Conservation (phyloP, 2,888 invertebrate genomes). For the Steinernema hermaphroditum region DNA sequence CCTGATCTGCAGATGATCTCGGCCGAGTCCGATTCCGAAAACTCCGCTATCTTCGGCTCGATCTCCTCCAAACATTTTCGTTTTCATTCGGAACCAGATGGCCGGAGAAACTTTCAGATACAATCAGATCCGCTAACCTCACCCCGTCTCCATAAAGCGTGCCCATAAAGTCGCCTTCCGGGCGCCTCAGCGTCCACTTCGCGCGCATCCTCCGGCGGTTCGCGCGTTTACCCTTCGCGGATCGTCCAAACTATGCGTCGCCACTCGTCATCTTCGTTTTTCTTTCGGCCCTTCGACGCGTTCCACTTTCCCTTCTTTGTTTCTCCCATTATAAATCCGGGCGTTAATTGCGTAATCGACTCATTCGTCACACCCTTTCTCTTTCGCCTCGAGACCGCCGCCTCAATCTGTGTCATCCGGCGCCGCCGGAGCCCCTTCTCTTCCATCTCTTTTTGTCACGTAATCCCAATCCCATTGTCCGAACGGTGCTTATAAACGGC, state of each 20-base stretch:
- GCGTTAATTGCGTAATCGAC: constrained; percentile 27
- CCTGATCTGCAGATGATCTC: no score
- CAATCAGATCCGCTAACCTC: no score
- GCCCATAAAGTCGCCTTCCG: no score
- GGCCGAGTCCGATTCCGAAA: no score
- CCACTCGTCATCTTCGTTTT: constrained; percentile 19
- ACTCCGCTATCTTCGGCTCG: no score
- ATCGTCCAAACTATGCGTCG: constrained; percentile 18
- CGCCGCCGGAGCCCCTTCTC: constrained; percentile 10
- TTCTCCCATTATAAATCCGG: constrained; percentile 19
- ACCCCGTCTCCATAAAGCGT: no score
- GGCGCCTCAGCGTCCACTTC: background rate
- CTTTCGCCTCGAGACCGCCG: constrained; percentile 10
- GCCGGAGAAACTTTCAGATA: no score
- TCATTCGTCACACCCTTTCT: constrained; percentile 25
- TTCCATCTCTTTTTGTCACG: constrained; percentile 7
- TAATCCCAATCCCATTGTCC: constrained; percentile 30
- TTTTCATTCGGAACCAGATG: no score
- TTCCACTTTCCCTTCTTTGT: constrained; percentile 27
- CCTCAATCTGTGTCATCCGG: constrained; percentile 18
- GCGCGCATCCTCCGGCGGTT: no score
- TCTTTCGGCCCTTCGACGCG: constrained; percentile 20
- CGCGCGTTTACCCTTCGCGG: no score
- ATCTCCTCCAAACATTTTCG: no score
- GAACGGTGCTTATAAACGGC: constrained; percentile 22